phyloP scores from a whole-genome alignment of 2,888 invertebrate species.

The Busseola fusca region DNA sequence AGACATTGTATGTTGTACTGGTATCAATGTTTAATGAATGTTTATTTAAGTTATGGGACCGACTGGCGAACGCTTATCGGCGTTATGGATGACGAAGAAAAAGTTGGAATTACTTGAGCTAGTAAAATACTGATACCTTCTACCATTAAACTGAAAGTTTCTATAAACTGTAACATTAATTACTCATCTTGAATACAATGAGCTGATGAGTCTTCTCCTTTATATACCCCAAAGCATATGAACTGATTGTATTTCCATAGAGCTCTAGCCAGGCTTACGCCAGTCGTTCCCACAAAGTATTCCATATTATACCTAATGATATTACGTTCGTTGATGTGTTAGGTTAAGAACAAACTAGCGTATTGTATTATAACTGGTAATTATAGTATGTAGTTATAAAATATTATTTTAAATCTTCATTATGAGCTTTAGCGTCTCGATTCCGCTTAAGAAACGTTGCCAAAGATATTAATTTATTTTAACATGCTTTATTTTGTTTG shows the following conservation, averaged over 20 bases:
- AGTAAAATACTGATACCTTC: not conserved
- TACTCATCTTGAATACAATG: not conserved
- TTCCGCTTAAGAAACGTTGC: conserved; percentile 68
- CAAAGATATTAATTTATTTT: conserved; percentile 65
- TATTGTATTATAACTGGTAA: conserved; percentile 63
- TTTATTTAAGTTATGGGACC: conserved; percentile 64
- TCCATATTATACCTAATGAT: conserved; percentile 68
- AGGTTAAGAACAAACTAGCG: conserved; percentile 70
- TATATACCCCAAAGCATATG: not conserved
- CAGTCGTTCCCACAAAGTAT: conserved; percentile 62
- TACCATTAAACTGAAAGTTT: not conserved
- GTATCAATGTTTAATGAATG: conserved; percentile 68
- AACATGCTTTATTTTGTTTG: conserved; percentile 52
- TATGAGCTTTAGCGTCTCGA: conserved; percentile 63
- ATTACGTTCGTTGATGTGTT: conserved; percentile 74
- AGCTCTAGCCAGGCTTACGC: conserved; percentile 31
- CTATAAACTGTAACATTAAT: not conserved
- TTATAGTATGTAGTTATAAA: conserved; percentile 49
- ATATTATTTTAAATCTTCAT: conserved; percentile 57
- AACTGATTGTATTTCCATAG: not conserved
- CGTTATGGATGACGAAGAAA: not conserved
- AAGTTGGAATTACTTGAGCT: not conserved
- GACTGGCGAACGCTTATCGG: conserved; percentile 43
- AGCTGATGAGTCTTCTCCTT: not conserved
- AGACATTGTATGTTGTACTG: conserved; percentile 75